Evolutionary conservation across 2,797 vertebrate genomes (phyloP).

Genomic region (Lindbergichthys nudifrons): DNA sequence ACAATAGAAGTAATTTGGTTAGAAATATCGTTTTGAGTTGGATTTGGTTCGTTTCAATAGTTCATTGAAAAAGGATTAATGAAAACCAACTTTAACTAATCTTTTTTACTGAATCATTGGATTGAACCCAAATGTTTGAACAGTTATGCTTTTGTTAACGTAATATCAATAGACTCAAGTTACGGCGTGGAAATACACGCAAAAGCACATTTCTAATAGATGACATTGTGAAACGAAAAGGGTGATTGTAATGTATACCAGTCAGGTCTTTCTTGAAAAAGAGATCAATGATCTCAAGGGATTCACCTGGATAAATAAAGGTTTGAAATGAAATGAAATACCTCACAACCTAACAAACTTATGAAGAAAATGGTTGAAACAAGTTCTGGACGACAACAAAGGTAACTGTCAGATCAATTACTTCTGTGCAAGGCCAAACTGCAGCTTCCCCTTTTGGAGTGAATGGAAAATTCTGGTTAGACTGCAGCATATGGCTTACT

Average conservation of each 20-base stretch:
- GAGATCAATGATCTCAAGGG: too few species aligned
- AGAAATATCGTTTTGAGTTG: background rate
- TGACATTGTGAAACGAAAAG: background rate
- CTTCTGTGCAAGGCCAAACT: background rate
- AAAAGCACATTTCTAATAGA: background rate
- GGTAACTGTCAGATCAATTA: background rate
- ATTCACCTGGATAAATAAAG: too few species aligned
- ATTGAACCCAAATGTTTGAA: conserved; percentile 1
- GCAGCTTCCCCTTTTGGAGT: background rate
- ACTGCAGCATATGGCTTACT: background rate
- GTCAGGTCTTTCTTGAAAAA: too few species aligned
- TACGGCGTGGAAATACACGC: background rate
- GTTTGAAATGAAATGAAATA: too few species aligned
- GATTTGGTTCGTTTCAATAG: background rate
- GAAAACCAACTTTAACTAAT: background rate
- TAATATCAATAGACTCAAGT: background rate
- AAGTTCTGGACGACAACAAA: background rate
- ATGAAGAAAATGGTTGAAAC: conserved; percentile 5
- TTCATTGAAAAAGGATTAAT: background rate
- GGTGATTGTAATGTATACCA: background rate
- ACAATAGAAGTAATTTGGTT: background rate
- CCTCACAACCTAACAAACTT: background rate
- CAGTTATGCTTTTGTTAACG: background rate
- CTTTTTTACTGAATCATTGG: too few species aligned
- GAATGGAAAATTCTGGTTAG: conserved; percentile 27